Evolutionary conservation across 2,797 vertebrate species (phyloP), one percentile per base, ranked within the genome.

Genomic region (Megalops cyprinoides): DNA sequence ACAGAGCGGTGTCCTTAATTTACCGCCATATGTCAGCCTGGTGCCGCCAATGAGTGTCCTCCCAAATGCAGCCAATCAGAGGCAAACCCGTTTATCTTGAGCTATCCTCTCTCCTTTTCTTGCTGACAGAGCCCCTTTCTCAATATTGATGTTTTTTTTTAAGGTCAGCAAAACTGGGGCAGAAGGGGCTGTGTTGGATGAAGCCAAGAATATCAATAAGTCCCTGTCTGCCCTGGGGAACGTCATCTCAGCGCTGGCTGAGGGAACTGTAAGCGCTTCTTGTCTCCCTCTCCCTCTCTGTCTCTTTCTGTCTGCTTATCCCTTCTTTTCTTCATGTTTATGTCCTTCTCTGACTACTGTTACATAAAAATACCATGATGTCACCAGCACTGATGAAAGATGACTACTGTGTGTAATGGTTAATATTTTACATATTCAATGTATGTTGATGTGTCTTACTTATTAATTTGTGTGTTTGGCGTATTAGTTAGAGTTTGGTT

Each of bases 121-220:
- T 65, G 25, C n/a, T 84, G 69, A 75, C 51, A 25, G 75, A 84
- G 34, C 31, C 69, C 42, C n/a, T n/a, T 58, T 56, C 37, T 58
- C 39, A 31, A 23, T 39, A 46, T 55, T 8, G 62, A 20, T 49
- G 31, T 67, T 14, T 34, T 56, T 56, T 74, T 90, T 81, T 81
- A 86, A 98, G 97, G 97, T 98, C 92, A 98, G 97, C 91, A 98
- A 98, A 93, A 98, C 97, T 0, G 97, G 97, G 86, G 97, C 97
- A 0, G 97, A 97, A 89, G 97, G 97, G 0, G 93, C 97, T 0
- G 97, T 98, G 83, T 89, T 98, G 15, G 97, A 98, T 0, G 97
- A 98, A 90, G 97, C 97, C 0, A 98, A 98, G 94, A 98, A 97
- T 88, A 98, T 98, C 94, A 98, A 98, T 91, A 98, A 98, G 76